These are phyloP conservation scores for Gadopsis marmoratus DNA, from an alignment of 2,797 vertebrate genomes.

Conservation along the genomic window DNA sequence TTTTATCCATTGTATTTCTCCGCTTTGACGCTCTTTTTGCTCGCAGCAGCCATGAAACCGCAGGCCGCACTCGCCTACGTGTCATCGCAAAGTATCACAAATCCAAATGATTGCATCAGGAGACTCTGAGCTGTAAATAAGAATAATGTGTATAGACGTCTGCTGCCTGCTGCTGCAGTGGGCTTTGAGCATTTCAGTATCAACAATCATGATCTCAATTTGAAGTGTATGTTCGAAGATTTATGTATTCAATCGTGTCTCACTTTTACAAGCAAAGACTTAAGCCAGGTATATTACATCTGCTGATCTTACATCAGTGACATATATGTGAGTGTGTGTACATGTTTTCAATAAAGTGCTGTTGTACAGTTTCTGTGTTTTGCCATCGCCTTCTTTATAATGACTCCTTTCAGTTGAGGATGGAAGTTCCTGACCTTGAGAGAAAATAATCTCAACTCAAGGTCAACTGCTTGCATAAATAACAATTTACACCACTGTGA, in stretches of 20 bases:
- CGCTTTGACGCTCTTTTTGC: background rate
- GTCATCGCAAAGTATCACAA: background rate
- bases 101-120: background rate
- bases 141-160: conserved; percentile 27
- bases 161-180: conserved; percentile 23
- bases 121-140: conserved; percentile 62
- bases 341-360: conserved; percentile 67
- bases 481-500: no score
- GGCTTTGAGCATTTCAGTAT: conserved; percentile 26
- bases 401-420: background rate
- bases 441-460: background rate
- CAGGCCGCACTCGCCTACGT: background rate
- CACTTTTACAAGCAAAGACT: background rate
- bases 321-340: conserved; percentile 31
- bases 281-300: conserved; percentile 1
- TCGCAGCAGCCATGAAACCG: background rate
- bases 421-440: background rate
- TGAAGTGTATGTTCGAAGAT: conserved; percentile 19
- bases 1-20: background rate
- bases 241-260: background rate
- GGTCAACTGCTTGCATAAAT: no score
- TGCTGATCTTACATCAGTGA: conserved; percentile 29
- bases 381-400: background rate
- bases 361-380: conserved; percentile 44
- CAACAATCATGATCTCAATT: conserved; percentile 3